A percentile compares a stretch with the other conserved stretches of the same genome.
phyloP scores from a whole-genome alignment of 1,140 invertebrate genomes.

The Drosophila sturtevanti region DNA sequence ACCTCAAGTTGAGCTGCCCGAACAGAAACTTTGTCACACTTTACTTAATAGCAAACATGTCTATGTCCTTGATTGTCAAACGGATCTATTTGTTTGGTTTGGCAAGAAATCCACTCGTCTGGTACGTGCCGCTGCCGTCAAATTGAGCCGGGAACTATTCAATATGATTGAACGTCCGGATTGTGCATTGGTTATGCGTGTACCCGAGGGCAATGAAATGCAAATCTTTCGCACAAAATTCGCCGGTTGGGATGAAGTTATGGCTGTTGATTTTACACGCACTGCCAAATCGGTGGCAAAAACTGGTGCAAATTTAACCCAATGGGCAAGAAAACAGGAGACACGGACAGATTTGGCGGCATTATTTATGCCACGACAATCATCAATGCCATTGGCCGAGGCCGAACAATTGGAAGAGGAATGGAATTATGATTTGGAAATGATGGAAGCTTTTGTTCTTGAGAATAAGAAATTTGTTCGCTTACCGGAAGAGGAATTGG shows the following conservation, averaged over 20 bases:
- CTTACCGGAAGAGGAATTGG: conserved; percentile 96
- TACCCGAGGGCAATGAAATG: conserved; percentile 93
- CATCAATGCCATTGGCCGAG: conserved; percentile 92
- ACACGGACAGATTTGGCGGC: conserved; percentile 96
- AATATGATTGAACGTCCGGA: conserved; percentile 94
- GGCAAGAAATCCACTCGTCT: conserved; percentile 98
- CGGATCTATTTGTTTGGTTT: conserved; percentile 99
- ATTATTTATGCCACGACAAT: conserved; percentile 97
- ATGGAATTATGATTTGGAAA: conserved; percentile 98
- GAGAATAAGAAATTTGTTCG: conserved; percentile 98
- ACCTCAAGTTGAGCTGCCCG: conserved; percentile 95
- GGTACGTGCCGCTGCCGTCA: conserved; percentile 97
- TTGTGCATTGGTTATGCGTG: conserved; percentile 94
- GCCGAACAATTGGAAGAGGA: conserved; percentile 95
- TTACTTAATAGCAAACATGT: conserved; percentile 96
- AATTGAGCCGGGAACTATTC: conserved; percentile 97
- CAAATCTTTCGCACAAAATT: conserved; percentile 99
- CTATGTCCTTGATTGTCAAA: conserved; percentile 97
- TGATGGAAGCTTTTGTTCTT: conserved; percentile 99
- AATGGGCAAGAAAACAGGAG: conserved; percentile 95
- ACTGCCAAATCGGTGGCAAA: conserved; percentile 98
- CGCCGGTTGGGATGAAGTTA: conserved; percentile 98
- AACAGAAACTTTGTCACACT: conserved; percentile 88
- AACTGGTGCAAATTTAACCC: conserved; percentile 97
- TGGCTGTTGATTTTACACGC: conserved; percentile 99